phyloP scores from a whole-genome alignment of 37 sponge, comb jelly and placozoan genomes.

The Spongia lamella region DNA sequence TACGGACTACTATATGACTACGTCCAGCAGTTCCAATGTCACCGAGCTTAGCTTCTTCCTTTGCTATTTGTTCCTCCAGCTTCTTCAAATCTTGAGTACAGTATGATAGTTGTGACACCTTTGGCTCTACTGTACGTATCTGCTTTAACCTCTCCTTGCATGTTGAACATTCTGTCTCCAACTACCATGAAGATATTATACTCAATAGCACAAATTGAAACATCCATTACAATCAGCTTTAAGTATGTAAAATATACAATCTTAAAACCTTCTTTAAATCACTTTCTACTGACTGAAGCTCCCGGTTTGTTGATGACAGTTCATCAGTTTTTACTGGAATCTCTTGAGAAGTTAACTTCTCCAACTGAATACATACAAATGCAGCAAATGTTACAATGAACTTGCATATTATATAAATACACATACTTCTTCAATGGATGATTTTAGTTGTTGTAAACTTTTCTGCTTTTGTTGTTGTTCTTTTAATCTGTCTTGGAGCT shows the following conservation, averaged over 20 bases:
- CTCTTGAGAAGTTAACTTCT: no score
- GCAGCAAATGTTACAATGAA: no score
- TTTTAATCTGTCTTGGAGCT: constrained; percentile 23
- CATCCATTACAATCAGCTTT: no score
- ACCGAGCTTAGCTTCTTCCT: constrained; percentile 48
- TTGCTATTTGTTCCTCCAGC: constrained; percentile 45
- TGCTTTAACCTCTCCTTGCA: constrained; percentile 30
- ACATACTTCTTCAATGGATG: constrained; percentile 62
- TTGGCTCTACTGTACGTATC: constrained; percentile 40
- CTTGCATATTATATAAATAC: no score
- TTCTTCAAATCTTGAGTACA: constrained; percentile 33
- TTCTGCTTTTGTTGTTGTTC: constrained; percentile 48
- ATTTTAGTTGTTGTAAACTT: constrained; percentile 51
- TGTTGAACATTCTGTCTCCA: constrained; percentile 9
- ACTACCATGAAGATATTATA: not conserved
- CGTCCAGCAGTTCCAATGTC: constrained; percentile 22
- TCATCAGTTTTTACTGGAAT: no score
- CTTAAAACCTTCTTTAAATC: no score
- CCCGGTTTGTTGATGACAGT: no score
- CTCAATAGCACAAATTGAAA: no score
- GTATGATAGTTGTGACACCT: constrained; percentile 27
- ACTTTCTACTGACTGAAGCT: no score
- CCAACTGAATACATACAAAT: no score
- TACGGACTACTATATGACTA: constrained; percentile 53
- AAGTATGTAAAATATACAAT: no score